phyloP scores from a whole-genome alignment of 2,797 vertebrate species.

The Poecile montanus region DNA sequence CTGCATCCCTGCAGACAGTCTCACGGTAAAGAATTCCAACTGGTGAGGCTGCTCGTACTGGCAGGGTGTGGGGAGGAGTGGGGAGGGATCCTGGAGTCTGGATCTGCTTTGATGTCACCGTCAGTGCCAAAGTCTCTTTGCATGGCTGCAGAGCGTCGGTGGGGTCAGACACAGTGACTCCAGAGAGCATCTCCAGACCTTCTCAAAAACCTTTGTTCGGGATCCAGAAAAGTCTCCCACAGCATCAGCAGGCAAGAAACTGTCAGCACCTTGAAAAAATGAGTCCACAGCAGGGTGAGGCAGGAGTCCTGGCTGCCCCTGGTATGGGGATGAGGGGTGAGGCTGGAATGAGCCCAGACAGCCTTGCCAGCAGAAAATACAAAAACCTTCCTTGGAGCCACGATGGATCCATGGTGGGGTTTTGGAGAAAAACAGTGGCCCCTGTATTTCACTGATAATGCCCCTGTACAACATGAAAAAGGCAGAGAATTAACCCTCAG shows the following conservation, averaged over 20 bases:
- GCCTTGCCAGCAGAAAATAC: neutral
- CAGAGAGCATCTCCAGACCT: neutral
- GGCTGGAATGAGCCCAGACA: neutral
- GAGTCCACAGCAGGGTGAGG: neutral
- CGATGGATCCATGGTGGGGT: accelerated
- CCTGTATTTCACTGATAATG: neutral
- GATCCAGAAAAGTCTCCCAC: neutral
- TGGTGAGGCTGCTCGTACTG: neutral
- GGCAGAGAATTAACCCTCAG: neutral
- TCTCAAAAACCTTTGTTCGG: neutral
- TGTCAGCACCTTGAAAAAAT: neutral
- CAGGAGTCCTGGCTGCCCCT: neutral
- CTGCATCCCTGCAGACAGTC: neutral
- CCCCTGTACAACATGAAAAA: neutral
- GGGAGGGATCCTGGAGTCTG: neutral
- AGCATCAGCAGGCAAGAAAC: neutral
- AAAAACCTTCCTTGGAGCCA: neutral
- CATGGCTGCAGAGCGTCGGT: neutral
- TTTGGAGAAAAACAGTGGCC: neutral
- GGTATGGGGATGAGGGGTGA: neutral
- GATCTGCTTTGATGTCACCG: neutral
- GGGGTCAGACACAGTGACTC: neutral
- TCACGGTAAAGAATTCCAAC: neutral
- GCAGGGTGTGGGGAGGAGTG: neutral
- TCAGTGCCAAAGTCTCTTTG: neutral